Percentiles rank a stretch among this genome's conserved stretches.
Conservation (phyloP, 2,113 vertebrate species). For the Deroptyus accipitrinus region DNA sequence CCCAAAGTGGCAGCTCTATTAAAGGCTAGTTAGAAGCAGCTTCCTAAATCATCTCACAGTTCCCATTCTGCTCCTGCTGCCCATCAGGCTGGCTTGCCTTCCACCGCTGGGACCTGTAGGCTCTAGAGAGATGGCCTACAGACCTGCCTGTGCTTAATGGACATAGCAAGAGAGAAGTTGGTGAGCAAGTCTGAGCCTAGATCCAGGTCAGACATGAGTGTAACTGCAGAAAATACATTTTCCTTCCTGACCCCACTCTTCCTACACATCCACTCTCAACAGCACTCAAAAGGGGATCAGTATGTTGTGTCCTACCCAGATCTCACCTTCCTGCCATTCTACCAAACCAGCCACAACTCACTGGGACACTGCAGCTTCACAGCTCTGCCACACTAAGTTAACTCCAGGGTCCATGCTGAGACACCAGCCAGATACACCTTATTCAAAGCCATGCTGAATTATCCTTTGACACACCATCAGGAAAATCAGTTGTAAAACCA, state of each 20-base stretch:
- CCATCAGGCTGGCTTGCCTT: not conserved
- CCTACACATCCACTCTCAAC: not conserved
- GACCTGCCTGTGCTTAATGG: not conserved
- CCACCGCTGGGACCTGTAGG: not conserved
- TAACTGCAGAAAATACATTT: not conserved
- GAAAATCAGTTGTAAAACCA: not conserved
- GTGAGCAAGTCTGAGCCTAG: not conserved
- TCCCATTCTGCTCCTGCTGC: not conserved
- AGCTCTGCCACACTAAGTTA: not conserved
- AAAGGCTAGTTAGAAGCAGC: not conserved
- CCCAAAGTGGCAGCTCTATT: not conserved
- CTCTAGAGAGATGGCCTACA: not conserved
- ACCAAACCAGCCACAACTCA: not conserved
- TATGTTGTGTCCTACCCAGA: not conserved
- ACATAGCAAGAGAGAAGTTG: fast-evolving
- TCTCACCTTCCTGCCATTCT: not conserved
- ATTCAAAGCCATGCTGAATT: not conserved
- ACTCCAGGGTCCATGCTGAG: fast-evolving
- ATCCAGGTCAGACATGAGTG: not conserved
- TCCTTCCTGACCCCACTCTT: not conserved
- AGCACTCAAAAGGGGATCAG: not conserved
- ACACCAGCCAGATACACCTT: not conserved
- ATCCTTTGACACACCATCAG: not conserved
- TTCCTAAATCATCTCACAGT: not conserved
- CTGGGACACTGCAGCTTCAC: not conserved